Base-by-base conservation (phyloP, 1,140 invertebrate species). In the Drosophila dunni region DNA sequence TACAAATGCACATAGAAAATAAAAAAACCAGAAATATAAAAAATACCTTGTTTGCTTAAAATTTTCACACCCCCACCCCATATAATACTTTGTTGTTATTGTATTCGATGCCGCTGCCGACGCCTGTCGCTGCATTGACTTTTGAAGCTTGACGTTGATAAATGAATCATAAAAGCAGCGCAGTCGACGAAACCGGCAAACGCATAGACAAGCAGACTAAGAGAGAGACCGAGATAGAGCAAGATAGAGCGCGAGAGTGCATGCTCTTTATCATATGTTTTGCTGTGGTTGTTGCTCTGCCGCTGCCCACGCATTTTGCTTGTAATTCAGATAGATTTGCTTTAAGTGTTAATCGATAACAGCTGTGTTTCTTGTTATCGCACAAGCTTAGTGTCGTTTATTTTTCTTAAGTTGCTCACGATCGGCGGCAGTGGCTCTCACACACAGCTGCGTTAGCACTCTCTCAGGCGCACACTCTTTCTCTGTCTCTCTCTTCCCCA, bases 91-190 rank as follows among this genome's bases (percentile, higher is more conserved):
- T 62, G 58, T 57, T 69, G 51, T 69, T 74, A 50, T 68, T 69
- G 44, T 63, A 48, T 54, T 56, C 54, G 42, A 50, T 48, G 57
- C 53, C 46, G 53, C 51, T 8, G 38, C 7, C 20, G 36, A 11
- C 11, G 61, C 10, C 50, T 57, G 48, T 62, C 48, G 64, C 65
- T 85, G 78, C 81, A 85, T 85, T 85, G 80, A 76, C 80, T 83
- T 81, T 74, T 69, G 65, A 69, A 57, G 57, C 57, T 71, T 78
- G 83, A 88, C 83, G 83, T 83, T 88, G 84, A 86, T 88, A 86
- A 88, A 88, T 86, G 83, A 86, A 86, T 86, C 83, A 86, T 88
- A 83, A 76, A 79, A 79, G 83, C 84, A 78, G 77, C 76, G 77
- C 83, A 78, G 81, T 63, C 64, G 51, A 51, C 69, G 48, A 56